Evolutionary conservation across 2,888 invertebrate species (phyloP), one percentile per base, ranked within the genome.

Genomic region (Ommatoiulus sabulosus): DNA sequence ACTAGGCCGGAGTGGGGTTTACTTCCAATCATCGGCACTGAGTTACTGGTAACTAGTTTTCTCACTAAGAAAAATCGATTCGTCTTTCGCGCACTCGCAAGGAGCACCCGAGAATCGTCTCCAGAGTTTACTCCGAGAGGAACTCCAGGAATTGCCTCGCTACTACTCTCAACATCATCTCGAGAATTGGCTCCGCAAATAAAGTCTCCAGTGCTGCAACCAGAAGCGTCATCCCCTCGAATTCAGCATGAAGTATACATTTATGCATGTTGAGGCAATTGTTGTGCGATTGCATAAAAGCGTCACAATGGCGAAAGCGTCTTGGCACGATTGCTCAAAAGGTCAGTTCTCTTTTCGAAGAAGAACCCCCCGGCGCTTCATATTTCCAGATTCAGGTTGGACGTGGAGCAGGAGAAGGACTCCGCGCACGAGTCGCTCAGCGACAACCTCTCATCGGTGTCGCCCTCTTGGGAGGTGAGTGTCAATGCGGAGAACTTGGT

Each of bases 351-450:
- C 35, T 85, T 43, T 44, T 20, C 10, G 85, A 44, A 44, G 85
- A 44, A 15, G 35, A 35, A 35, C 35, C 35, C 35, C 15, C 52
- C 20, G 6, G 8, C 44, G 7, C 20, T 17, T 87, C 72, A 87
- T 7, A 87, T 44, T 44, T 87, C 87, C 87, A 87, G 20, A 44
- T 88, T 85, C 44, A 88, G 86, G 43, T 84, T 88, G 52, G 88
- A 57, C 17, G 43, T 52, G 84, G 90, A 90, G 89, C 89, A 84
- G 80, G 91, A 91, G 87, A 90, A 91, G 89, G 91, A 91, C 80
- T 90, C 91, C 17, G 91, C 91, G 87, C 91, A 91, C 44, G 91
- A 91, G 89, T 91, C 91, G 86, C 91, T 91, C 87, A 91, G 89
- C 3, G 91, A 91, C 43, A 91, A 87, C 63, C 89, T 89, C 17